Base-by-base conservation (phyloP, 2,797 vertebrate species). In the Sebastes itinus region DNA sequence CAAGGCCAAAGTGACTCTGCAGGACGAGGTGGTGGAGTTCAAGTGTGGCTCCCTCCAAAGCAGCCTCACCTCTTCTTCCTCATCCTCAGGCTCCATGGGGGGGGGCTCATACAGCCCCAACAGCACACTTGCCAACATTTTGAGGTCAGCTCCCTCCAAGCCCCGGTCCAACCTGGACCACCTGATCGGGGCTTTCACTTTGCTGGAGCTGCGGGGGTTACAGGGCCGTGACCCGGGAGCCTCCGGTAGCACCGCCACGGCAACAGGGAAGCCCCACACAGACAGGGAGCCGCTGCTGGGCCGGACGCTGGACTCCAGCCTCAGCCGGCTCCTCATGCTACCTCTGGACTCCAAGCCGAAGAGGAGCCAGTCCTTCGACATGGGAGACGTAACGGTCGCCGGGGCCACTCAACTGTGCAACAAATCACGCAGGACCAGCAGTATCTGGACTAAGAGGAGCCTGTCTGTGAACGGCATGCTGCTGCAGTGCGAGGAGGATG, bases 371-470 rank as follows among this genome's bases (percentile, higher is more conserved):
- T 98, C 98, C 62, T 98, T 99, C 25, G 98, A 99, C 94, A 97
- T 98, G 96, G 97, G 98, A 42, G 96, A 98, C 84, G 96, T 96
- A 6, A 79, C 82, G 0, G 71, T 74, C 1, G 46, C 83, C 0
- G 32, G 38, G 1, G 92, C 46, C 3, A 1, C 80, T 82, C 96
- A 62, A 92, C 94, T 77, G 93, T 95, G 91, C 96, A 96, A 86
- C 96, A 97, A 97, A 80, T 97, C 97, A 12, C 95, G 94, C 86
- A 96, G 96, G 88, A 96, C 97, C 83, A 97, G 96, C 63, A 97
- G 96, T 74, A 97, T 99, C 93, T 98, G 98, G 97, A 98, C 97
- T 92, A 98, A 96, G 92, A 96, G 97, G 86, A 99, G 98, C 93
- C 95, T 98, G 77, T 99, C 98, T 0, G 97, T 99, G 65, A 99